Percentiles rank a stretch among this genome's conserved stretches.
Conservation (phyloP, 2,113 vertebrate species). For the Rutilus rutilus region DNA sequence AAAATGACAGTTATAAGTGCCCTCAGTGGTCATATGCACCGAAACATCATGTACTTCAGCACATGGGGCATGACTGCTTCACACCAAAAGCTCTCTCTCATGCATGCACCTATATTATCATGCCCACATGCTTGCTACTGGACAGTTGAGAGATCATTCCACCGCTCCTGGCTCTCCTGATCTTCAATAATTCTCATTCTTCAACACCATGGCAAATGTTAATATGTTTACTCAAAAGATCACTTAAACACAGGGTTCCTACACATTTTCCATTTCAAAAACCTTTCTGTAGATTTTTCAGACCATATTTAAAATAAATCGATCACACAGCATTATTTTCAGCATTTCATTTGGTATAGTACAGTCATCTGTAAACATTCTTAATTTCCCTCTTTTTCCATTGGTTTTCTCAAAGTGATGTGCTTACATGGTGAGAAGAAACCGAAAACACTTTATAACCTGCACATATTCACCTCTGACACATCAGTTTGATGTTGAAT, state of each 20-base stretch:
- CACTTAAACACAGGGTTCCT: neutral
- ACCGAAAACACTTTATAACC: no score
- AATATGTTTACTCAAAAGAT: neutral
- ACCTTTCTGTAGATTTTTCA: no score
- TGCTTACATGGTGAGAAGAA: no score
- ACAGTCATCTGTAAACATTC: no score
- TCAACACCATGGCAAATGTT: neutral
- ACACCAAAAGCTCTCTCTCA: conserved; percentile 22
- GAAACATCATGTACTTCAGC: neutral
- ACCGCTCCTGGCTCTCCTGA: neutral
- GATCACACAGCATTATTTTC: no score
- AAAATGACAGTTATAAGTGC: neutral
- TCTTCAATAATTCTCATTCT: neutral
- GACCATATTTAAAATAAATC: no score
- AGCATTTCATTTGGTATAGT: no score
- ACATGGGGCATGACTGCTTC: neutral
- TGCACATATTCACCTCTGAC: no score
- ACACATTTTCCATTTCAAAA: no score
- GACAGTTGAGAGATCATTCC: neutral
- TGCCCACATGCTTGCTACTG: neutral
- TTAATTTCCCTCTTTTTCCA: no score
- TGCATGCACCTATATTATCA: conserved; percentile 54
- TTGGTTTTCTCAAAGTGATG: no score
- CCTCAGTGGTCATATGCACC: neutral
- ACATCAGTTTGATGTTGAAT: no score